These are phyloP conservation scores for Brachionus rotundiformis DNA, from an alignment of 1,140 invertebrate genomes.

Conservation along the genomic window DNA sequence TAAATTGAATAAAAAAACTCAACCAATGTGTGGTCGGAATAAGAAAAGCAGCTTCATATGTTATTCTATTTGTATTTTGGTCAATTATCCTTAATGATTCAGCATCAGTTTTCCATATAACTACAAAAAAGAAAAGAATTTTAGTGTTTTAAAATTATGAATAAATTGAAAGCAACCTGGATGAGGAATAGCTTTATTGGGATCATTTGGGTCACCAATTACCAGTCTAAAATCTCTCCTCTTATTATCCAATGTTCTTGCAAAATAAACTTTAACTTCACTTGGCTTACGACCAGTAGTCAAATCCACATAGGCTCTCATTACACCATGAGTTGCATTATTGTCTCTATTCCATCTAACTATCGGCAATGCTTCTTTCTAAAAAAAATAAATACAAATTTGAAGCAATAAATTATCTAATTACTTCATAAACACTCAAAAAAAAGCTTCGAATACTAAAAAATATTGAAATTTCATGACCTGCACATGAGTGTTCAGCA, in stretches of 20 bases:
- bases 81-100: not conserved
- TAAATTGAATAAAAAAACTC: constrained; percentile 57
- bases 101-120: constrained; percentile 4
- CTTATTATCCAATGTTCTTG: constrained; percentile 55
- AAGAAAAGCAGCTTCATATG: constrained; percentile 54
- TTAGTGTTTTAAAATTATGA: constrained; percentile 39
- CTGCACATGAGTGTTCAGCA: constrained; percentile 58
- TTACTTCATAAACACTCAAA: constrained; percentile 55
- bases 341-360: constrained; percentile 14
- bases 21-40: constrained; percentile 56
- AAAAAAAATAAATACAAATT: not conserved
- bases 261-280: constrained; percentile 55
- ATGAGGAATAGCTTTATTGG: constrained; percentile 55
- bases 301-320: constrained; percentile 54
- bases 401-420: not conserved
- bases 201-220: constrained; percentile 55
- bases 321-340: constrained; percentile 50
- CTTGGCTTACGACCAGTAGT: constrained; percentile 54
- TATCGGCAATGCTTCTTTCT: constrained; percentile 26
- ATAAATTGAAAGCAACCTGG: constrained; percentile 53
- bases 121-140: constrained; percentile 51
- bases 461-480: constrained; percentile 57
- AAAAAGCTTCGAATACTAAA: constrained; percentile 57
- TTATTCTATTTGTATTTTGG: constrained; percentile 53
- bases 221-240: constrained; percentile 57